Conservation (phyloP, 1,140 invertebrate genomes). For the Xylocopa sonorina region DNA sequence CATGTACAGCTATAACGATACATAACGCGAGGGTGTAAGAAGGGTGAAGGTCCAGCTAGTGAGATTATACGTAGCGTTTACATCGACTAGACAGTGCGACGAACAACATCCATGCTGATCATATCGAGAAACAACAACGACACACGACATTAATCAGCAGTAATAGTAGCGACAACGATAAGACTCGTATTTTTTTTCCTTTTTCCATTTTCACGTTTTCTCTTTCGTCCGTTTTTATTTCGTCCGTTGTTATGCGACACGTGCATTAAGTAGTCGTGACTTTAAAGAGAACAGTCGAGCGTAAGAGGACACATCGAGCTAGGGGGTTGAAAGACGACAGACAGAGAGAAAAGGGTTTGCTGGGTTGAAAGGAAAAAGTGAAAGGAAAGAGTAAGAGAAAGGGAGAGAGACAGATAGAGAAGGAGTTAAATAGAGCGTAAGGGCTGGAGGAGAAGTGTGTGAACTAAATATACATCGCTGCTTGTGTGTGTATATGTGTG, state of each 20-base stretch:
- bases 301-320: constrained; percentile 25
- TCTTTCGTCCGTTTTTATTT: constrained; percentile 8
- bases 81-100: constrained; percentile 37
- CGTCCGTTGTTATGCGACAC: not conserved
- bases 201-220: constrained; percentile 2
- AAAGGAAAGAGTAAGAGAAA: constrained; percentile 12
- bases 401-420: not conserved
- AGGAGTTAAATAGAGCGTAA: not conserved
- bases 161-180: constrained; percentile 67
- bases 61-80: constrained; percentile 7
- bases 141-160: constrained; percentile 80
- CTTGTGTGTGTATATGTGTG: no score
- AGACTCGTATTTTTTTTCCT: constrained; percentile 16
- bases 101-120: constrained; percentile 68
- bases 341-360: constrained; percentile 36
- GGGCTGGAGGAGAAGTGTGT: constrained; percentile 24
- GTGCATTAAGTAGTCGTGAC: constrained; percentile 41
- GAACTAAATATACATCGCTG: constrained; percentile 8
- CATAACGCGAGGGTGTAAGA: not conserved
- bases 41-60: not conserved
- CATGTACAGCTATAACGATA: constrained; percentile 18
- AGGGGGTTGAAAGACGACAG: constrained; percentile 19
- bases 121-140: constrained; percentile 80
- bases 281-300: constrained; percentile 44
- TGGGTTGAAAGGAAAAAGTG: constrained; percentile 36